phyloP scores from a whole-genome alignment of 2,888 invertebrate genomes.

The Sphaerophoria taeniata region DNA sequence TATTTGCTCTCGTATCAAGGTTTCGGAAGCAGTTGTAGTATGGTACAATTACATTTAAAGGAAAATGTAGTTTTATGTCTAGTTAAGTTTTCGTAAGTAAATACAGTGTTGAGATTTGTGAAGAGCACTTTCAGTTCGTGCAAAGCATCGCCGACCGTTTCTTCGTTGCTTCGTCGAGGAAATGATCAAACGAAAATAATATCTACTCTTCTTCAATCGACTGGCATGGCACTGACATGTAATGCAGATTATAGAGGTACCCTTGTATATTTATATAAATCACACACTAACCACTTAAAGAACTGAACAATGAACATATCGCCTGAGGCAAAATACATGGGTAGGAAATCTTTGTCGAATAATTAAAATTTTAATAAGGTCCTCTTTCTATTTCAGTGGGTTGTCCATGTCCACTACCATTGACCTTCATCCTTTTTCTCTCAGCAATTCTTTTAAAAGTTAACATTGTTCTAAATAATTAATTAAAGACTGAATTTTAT shows the following conservation, averaged over 20 bases:
- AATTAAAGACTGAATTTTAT: too few relatives aligned
- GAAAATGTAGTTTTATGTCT: slow-evolving; percentile 44
- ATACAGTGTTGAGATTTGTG: slow-evolving; percentile 57
- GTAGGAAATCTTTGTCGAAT: slow-evolving; percentile 49
- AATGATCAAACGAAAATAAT: slow-evolving; percentile 72
- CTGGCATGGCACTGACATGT: neutral
- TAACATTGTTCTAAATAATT: too few relatives aligned
- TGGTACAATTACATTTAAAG: slow-evolving; percentile 28
- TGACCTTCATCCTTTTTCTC: neutral
- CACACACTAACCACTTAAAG: too few relatives aligned
- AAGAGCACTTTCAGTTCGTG: slow-evolving; percentile 43
- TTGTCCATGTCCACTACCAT: slow-evolving; percentile 31
- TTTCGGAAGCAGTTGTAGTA: neutral
- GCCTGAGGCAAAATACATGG: slow-evolving; percentile 35
- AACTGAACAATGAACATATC: too few relatives aligned
- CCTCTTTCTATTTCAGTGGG: slow-evolving; percentile 39
- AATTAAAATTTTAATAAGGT: slow-evolving; percentile 72
- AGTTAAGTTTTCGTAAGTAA: slow-evolving; percentile 61
- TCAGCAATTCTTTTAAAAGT: too few relatives aligned
- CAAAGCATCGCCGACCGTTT: neutral
- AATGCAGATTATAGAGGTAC: too few relatives aligned
- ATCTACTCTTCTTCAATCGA: slow-evolving; percentile 55
- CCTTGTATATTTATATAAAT: too few relatives aligned
- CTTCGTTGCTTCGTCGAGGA: slow-evolving; percentile 1
- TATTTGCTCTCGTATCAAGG: slow-evolving; percentile 42